Percentiles rank a stretch among this genome's conserved stretches.
Conservation (phyloP, 2,113 vertebrate species). For the Petaurus breviceps region DNA sequence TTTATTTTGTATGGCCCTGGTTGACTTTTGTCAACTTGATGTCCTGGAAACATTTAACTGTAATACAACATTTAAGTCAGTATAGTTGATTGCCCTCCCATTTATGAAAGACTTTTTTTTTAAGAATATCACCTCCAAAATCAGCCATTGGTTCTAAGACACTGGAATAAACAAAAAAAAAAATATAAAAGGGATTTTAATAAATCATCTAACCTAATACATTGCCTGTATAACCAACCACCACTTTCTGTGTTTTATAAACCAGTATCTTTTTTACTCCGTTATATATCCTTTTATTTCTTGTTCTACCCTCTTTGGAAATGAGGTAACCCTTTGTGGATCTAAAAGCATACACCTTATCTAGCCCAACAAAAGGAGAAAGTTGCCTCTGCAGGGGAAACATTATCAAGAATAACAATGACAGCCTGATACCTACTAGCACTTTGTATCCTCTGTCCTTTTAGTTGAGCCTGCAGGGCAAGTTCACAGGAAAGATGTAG, state of each 20-base stretch:
- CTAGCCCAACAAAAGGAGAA: conserved; percentile 19
- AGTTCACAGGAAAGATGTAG: not conserved
- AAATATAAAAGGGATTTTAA: not conserved
- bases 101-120: not conserved
- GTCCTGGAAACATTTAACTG: conserved; percentile 55
- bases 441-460: conserved; percentile 6
- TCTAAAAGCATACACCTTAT: not conserved
- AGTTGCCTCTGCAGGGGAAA: not conserved
- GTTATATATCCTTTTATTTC: not conserved
- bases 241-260: not conserved
- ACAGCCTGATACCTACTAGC: not conserved
- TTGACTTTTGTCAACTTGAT: conserved; percentile 51
- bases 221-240: not conserved
- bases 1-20: conserved; percentile 71
- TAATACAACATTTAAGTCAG: conserved; percentile 62
- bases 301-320: conserved; percentile 13
- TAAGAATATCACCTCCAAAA: conserved; percentile 22
- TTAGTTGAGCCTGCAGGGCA: not conserved
- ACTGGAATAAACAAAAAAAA: not conserved
- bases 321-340: not conserved
- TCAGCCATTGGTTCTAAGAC: not conserved
- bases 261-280: not conserved
- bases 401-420: conserved; percentile 13
- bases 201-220: not conserved
- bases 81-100: conserved; percentile 10